These are phyloP conservation scores for Sinhomidia bicolor DNA, from an alignment of 2,888 invertebrate species.

Conservation along the genomic window DNA sequence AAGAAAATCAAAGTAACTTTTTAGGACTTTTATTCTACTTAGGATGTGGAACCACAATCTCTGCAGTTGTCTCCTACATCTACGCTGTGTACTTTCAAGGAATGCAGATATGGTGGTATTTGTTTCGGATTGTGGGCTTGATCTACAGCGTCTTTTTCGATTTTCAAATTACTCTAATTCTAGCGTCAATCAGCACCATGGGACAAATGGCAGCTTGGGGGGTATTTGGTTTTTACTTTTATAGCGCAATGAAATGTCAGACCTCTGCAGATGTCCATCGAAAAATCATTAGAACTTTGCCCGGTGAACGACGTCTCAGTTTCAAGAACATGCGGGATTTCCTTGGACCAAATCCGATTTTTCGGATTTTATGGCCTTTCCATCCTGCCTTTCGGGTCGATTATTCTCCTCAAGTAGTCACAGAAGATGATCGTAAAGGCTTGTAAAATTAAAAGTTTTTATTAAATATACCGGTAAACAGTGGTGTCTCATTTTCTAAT, in stretches of 20 bases:
- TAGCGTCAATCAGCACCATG: conserved; percentile 70
- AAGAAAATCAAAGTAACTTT: conserved; percentile 79
- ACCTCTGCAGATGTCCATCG: conserved; percentile 65
- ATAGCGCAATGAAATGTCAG: conserved; percentile 66
- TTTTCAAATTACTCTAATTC: conserved; percentile 59
- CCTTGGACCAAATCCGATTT: conserved; percentile 75
- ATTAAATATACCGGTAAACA: not conserved
- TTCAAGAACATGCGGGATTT: conserved; percentile 71
- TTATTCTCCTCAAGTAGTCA: conserved; percentile 33
- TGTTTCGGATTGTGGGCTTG: conserved; percentile 69
- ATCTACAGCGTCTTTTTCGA: conserved; percentile 77
- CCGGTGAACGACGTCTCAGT: conserved; percentile 44
- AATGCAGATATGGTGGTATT: conserved; percentile 64
- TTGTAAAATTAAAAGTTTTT: conserved; percentile 43
- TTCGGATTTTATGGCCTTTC: conserved; percentile 78
- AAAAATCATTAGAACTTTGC: conserved; percentile 33
- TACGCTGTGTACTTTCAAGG: conserved; percentile 59
- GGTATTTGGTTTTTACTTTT: conserved; percentile 74
- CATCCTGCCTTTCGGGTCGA: conserved; percentile 50
- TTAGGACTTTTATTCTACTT: conserved; percentile 77
- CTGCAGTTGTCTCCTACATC: conserved; percentile 43
- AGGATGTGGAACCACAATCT: conserved; percentile 61
- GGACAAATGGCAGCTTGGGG: conserved; percentile 71
- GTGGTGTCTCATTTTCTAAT: not conserved
- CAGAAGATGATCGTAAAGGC: conserved; percentile 59